Conservation (phyloP, 2,888 invertebrate species). For the Erebia aethiops region DNA sequence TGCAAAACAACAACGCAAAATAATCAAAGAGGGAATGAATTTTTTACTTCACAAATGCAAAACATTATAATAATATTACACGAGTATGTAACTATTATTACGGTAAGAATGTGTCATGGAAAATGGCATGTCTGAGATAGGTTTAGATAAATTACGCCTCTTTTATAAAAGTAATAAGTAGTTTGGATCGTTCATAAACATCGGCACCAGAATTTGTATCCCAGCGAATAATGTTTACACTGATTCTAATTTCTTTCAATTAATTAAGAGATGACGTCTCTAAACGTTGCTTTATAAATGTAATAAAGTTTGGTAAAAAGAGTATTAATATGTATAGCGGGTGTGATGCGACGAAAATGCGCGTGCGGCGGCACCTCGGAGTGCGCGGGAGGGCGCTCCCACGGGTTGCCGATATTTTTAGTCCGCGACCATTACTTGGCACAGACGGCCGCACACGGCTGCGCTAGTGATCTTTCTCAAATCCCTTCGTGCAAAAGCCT, state of each 20-base stretch:
- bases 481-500: slow-evolving; percentile 75
- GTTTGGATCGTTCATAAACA: not conserved
- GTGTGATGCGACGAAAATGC: slow-evolving; percentile 71
- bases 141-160: slow-evolving; percentile 2
- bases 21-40: not conserved
- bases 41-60: not conserved
- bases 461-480: slow-evolving; percentile 81
- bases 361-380: slow-evolving; percentile 71
- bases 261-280: slow-evolving; percentile 20
- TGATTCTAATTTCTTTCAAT: not conserved
- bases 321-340: slow-evolving; percentile 39
- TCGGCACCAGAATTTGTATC: not conserved
- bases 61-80: slow-evolving; percentile 5
- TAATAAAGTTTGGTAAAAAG: slow-evolving; percentile 26
- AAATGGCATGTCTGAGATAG: not conserved
- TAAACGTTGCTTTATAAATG: slow-evolving; percentile 16
- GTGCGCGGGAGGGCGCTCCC: slow-evolving; percentile 83
- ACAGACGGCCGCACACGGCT: slow-evolving; percentile 81
- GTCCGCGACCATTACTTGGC: slow-evolving; percentile 86
- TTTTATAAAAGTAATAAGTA: not conserved
- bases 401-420: slow-evolving; percentile 86
- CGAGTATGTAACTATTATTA: slow-evolving; percentile 5
- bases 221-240: not conserved
- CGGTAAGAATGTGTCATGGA: not conserved
- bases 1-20: not conserved